phyloP scores from a whole-genome alignment of 2,797 vertebrate species.

The Acanthurus leucopareius region DNA sequence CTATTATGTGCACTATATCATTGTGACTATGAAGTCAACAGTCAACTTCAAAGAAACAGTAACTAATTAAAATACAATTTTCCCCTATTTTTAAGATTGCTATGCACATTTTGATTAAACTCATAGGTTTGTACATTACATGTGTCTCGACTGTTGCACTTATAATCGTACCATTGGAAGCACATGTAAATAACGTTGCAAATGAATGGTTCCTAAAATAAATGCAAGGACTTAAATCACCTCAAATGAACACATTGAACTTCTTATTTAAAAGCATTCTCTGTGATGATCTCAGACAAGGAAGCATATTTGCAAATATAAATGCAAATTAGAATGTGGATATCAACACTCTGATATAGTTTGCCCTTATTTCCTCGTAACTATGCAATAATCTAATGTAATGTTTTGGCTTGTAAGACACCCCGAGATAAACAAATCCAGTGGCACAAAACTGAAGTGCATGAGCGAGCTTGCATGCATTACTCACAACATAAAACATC shows the following conservation, averaged over 20 bases:
- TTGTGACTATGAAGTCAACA: too few relatives aligned
- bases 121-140: neutral
- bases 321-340: neutral
- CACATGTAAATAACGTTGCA: conserved; percentile 1
- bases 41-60: neutral
- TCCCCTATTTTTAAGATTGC: conserved; percentile 3
- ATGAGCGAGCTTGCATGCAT: conserved; percentile 2
- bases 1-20: conserved; percentile 14
- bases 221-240: neutral
- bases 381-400: conserved; percentile 7
- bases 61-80: conserved; percentile 6
- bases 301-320: conserved; percentile 19
- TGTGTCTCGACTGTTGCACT: conserved; percentile 15
- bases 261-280: conserved; percentile 1
- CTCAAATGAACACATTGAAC: neutral
- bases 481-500: conserved; percentile 4
- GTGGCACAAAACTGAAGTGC: conserved; percentile 1
- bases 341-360: neutral
- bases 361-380: neutral
- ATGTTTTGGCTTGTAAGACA: conserved; percentile 40
- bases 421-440: conserved; percentile 23
- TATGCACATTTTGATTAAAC: conserved; percentile 19
- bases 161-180: conserved; percentile 51
- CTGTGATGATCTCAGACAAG: neutral
- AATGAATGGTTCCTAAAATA: conserved; percentile 6